phyloP scores from a whole-genome alignment of 2,113 vertebrate genomes.

The Podiceps cristatus region DNA sequence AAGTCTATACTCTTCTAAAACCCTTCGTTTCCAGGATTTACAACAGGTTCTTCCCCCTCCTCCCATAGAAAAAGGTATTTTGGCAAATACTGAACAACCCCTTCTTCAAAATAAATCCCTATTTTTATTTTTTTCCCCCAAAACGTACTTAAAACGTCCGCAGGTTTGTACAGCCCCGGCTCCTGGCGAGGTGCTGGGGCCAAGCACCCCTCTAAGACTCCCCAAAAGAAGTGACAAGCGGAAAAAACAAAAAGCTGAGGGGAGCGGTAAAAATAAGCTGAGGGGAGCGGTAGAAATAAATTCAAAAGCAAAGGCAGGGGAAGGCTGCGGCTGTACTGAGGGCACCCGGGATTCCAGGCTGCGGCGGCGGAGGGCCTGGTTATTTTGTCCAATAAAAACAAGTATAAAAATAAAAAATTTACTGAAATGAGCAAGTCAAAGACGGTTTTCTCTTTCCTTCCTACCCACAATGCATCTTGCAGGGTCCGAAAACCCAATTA shows the following conservation, averaged over 20 bases:
- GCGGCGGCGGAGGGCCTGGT: neutral
- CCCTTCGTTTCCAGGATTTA: neutral
- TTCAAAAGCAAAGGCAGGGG: neutral
- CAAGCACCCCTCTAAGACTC: fast-evolving
- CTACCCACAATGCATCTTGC: neutral
- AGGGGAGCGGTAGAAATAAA: neutral
- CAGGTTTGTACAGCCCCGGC: fast-evolving
- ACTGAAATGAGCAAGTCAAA: neutral
- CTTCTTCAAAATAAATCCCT: neutral
- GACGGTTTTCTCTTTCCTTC: fast-evolving
- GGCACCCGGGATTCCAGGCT: fast-evolving
- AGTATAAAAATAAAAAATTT: too few relatives aligned
- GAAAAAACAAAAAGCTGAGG: neutral
- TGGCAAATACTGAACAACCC: neutral
- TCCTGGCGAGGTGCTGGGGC: neutral
- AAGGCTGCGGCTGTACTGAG: fast-evolving
- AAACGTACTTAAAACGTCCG: neutral
- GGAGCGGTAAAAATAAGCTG: neutral
- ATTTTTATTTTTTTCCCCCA: neutral
- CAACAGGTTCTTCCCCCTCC: neutral
- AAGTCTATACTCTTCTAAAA: neutral
- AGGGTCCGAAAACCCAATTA: too few relatives aligned
- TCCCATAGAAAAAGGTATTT: neutral
- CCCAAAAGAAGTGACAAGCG: neutral
- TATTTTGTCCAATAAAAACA: neutral